These are phyloP conservation scores for Syngnathus scovelli DNA, from an alignment of 2,113 vertebrate species.

Conservation along the genomic window DNA sequence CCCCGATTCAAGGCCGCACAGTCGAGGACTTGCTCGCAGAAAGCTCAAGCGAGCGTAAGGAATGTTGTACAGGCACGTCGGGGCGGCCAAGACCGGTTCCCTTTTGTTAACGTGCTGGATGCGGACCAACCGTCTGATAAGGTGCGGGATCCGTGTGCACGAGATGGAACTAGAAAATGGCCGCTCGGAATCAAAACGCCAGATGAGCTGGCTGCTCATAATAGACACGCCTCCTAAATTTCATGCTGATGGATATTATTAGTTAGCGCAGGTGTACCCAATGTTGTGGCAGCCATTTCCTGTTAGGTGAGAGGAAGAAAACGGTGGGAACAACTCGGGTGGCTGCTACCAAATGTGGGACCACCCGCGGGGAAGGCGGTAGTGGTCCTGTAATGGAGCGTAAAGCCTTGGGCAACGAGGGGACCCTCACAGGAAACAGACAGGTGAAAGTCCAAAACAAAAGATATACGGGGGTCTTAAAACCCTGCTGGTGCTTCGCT, in stretches of 20 bases:
- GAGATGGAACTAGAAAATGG: neutral
- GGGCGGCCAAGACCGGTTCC: neutral
- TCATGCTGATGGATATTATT: neutral
- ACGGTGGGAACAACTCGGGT: neutral
- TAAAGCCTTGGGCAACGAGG: conserved; percentile 36
- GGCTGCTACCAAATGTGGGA: conserved; percentile 26
- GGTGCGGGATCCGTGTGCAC: neutral
- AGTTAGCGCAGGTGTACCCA: neutral
- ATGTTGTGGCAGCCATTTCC: conserved; percentile 1
- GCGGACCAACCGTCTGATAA: neutral
- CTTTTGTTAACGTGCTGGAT: neutral
- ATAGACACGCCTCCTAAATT: neutral
- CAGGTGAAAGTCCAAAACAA: conserved; percentile 67
- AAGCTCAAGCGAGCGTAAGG: conserved; percentile 5
- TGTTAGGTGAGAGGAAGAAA: neutral
- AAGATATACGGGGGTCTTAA: conserved; percentile 37
- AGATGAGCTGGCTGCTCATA: neutral
- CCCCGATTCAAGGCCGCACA: conserved; percentile 21
- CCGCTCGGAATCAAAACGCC: too few species aligned
- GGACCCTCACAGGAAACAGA: conserved; percentile 59
- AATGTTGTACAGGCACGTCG: conserved; percentile 4
- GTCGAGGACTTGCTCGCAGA: neutral
- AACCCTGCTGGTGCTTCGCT: neutral
- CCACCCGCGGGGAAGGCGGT: conserved; percentile 55
- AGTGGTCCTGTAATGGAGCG: conserved; percentile 66